These are phyloP conservation scores for Bellardia bayeri DNA, from an alignment of 2,888 invertebrate genomes.

Conservation along the genomic window DNA sequence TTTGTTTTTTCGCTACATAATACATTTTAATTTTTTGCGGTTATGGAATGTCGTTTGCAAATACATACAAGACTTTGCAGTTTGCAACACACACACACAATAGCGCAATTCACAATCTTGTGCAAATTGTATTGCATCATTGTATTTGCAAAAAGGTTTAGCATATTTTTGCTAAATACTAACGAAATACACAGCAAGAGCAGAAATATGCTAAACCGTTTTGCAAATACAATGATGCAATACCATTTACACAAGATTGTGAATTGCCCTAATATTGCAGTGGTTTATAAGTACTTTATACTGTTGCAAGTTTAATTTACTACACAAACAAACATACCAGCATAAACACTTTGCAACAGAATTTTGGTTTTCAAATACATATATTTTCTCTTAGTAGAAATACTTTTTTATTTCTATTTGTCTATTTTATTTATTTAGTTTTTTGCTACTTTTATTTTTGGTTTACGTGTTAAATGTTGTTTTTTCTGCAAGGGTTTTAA, in stretches of 20 bases:
- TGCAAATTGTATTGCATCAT: no score
- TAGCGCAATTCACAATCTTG: no score
- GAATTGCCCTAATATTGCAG: conserved; percentile 3
- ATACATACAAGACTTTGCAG: conserved; percentile 42
- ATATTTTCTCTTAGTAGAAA: neutral
- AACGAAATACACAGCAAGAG: no score
- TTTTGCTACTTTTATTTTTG: conserved; percentile 6
- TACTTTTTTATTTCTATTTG: neutral
- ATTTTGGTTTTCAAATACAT: conserved; percentile 49
- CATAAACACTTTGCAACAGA: conserved; percentile 32
- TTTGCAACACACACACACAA: conserved; percentile 10
- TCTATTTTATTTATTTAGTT: neutral
- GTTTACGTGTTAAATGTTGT: conserved; percentile 47
- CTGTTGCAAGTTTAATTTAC: conserved; percentile 52
- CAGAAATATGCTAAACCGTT: no score
- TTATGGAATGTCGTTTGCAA: conserved; percentile 57
- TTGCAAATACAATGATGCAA: no score
- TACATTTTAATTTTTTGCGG: conserved; percentile 44
- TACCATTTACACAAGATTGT: no score
- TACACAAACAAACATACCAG: conserved; percentile 11
- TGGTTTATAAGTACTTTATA: conserved; percentile 53
- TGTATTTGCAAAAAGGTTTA: no score
- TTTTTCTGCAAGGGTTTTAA: conserved; percentile 2
- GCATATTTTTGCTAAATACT: no score
- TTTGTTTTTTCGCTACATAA: conserved; percentile 23